phyloP scores from a whole-genome alignment of 2,888 invertebrate species.

The Lepidochrysops patricia region DNA sequence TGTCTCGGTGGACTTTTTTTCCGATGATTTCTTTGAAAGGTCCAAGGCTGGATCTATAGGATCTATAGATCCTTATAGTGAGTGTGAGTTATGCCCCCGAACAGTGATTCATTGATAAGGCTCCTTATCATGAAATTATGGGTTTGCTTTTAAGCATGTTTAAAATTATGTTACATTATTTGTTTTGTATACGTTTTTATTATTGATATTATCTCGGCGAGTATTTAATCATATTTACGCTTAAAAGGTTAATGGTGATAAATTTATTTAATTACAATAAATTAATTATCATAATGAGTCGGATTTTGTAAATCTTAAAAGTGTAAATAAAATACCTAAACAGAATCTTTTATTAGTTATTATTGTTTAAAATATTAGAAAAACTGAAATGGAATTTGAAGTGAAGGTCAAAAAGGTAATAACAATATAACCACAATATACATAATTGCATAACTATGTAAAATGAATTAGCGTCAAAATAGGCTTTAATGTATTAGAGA shows the following conservation, averaged over 20 bases:
- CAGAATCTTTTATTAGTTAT: no score
- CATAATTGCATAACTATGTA: no score
- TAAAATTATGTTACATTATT: conserved; percentile 9
- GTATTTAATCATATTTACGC: neutral
- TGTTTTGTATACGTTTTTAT: neutral
- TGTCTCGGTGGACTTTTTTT: conserved; percentile 53
- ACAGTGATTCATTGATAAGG: conserved; percentile 45
- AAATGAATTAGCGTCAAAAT: no score
- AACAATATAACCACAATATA: no score
- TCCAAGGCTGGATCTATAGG: conserved; percentile 49
- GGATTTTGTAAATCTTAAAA: no score
- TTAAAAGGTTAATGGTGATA: neutral
- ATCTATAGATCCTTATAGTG: conserved; percentile 58
- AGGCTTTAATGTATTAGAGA: no score
- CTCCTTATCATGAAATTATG: conserved; percentile 35
- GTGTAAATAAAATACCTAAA: no score
- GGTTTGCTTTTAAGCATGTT: conserved; percentile 21
- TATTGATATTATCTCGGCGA: neutral
- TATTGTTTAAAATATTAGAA: no score
- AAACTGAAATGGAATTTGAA: no score
- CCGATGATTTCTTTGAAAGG: conserved; percentile 65
- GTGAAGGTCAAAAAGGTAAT: no score
- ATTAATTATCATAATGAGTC: no score
- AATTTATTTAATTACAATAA: neutral
- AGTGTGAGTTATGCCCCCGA: conserved; percentile 58